Evolutionary conservation across 1,140 invertebrate genomes (phyloP).

Genomic region (Eufriesea mexicana): DNA sequence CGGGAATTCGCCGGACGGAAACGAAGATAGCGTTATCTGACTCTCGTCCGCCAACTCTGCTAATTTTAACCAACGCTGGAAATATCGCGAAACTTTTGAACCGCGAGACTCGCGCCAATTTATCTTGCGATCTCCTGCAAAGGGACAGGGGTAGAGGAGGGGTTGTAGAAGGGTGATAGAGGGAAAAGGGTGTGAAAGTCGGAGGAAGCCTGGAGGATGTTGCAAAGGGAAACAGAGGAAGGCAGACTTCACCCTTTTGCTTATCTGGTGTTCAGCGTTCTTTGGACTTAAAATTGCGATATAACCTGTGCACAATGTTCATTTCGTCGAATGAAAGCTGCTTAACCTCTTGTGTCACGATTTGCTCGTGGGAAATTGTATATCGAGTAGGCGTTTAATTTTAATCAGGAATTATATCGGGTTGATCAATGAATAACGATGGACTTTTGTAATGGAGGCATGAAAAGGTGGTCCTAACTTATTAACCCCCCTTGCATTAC

Average conservation of each 20-base stretch:
- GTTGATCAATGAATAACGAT: too few species aligned
- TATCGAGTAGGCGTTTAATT: too few species aligned
- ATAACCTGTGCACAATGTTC: conserved; percentile 19
- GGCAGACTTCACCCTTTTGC: conserved; percentile 27
- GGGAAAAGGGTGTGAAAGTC: background rate
- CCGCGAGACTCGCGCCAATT: conserved; percentile 57
- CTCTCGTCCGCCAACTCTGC: conserved; percentile 57
- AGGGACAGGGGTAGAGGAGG: background rate
- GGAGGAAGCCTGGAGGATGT: background rate
- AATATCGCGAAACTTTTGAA: conserved; percentile 69
- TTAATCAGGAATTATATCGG: too few species aligned
- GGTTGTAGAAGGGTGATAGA: background rate
- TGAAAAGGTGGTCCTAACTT: too few species aligned
- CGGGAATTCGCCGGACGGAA: conserved; percentile 21
- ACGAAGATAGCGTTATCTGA: conserved; percentile 65
- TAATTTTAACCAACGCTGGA: conserved; percentile 68
- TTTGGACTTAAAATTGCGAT: conserved; percentile 57
- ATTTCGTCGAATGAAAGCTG: conserved; percentile 51
- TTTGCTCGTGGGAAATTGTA: too few species aligned
- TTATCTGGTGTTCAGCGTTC: conserved; percentile 56
- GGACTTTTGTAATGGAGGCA: too few species aligned
- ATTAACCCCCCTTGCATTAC: too few species aligned
- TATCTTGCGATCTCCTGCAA: conserved; percentile 57
- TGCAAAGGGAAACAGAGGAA: too few species aligned
- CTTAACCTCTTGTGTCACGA: conserved; percentile 60